Conservation (phyloP, 2,888 invertebrate genomes). For the Epiblema foenella region DNA sequence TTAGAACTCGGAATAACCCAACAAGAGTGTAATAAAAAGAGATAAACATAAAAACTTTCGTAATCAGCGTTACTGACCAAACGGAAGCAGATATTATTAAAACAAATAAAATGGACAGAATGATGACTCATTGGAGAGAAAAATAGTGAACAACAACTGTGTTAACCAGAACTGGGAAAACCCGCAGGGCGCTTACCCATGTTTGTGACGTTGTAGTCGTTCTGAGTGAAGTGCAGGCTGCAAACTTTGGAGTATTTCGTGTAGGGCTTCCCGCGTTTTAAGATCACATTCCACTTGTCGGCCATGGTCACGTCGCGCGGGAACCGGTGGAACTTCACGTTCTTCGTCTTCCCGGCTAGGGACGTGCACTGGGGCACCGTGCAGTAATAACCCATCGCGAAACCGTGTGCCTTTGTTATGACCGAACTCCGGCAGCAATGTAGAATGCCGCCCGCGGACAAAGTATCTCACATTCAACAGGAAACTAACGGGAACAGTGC, state of each 20-base stretch:
- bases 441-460: conserved; percentile 46
- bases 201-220: conserved; percentile 80
- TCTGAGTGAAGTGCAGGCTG: conserved; percentile 78
- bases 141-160: conserved; percentile 47
- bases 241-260: conserved; percentile 84
- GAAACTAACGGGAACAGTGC: conserved; percentile 46
- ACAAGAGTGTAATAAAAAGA: conserved; percentile 25
- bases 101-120: conserved; percentile 38
- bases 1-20: conserved; percentile 12
- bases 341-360: conserved; percentile 83
- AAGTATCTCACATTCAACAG: conserved; percentile 51
- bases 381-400: conserved; percentile 82
- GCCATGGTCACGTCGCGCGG: conserved; percentile 75
- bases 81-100: conserved; percentile 38
- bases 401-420: conserved; percentile 61
- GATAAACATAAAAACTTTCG: conserved; percentile 7
- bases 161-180: conserved; percentile 70
- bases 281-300: conserved; percentile 75
- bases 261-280: conserved; percentile 79
- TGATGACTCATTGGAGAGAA: conserved; percentile 61
- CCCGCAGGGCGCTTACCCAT: conserved; percentile 83
- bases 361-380: conserved; percentile 83
- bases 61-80: conserved; percentile 14
- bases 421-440: conserved; percentile 47
- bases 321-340: conserved; percentile 81